Base-by-base conservation (phyloP, 2,797 vertebrate species). In the Lepus oiostolus region DNA sequence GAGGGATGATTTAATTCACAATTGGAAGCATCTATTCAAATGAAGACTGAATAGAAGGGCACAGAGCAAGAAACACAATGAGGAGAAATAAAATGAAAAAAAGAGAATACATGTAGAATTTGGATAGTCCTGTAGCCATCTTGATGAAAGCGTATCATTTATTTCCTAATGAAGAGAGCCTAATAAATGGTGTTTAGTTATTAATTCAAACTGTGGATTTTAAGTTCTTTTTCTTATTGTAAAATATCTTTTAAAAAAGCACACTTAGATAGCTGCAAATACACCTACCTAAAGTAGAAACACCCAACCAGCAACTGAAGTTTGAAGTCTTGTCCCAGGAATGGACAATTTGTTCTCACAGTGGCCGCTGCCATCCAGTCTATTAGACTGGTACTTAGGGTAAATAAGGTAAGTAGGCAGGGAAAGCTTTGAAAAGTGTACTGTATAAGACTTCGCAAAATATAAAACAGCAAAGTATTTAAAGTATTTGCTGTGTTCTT, bases 401-500 rank as follows among this genome's bases (percentile, higher is more conserved):
- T 70, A 76, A 88, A 87, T 52, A 67, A 76, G 67, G 75, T 63
- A 22, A 88, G 54, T 16, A 38, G 38, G 16, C 88, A 38, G 90
- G 32, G 91, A 42, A 72, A 47, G 4, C 42, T 76, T 92, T 74
- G 74, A 1, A 74, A 93, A 76, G 70, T 58, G 16, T 58, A 7
- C 9, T 35, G 5, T 32, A 26, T 32, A 38, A 70, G 47, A 90
- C 68, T 19, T 88, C 30, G 68, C 21, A 17, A 90, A 85, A 77
- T 76, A 81, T 72, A 71, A 72, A 94, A 71, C 10, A 95, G 95
- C 35, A 83, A 96, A 76, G 65, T 84, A 94, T 96, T 92, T 9
- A 2, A 98, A 96, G 75, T 95, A 90, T 95, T 97, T 85, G 90
- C 95, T 96, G 85, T 42, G 32, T 96, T 97, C 97, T 97, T 95